phyloP scores from a whole-genome alignment of 2,113 vertebrate species.

The Propithecus coquereli region DNA sequence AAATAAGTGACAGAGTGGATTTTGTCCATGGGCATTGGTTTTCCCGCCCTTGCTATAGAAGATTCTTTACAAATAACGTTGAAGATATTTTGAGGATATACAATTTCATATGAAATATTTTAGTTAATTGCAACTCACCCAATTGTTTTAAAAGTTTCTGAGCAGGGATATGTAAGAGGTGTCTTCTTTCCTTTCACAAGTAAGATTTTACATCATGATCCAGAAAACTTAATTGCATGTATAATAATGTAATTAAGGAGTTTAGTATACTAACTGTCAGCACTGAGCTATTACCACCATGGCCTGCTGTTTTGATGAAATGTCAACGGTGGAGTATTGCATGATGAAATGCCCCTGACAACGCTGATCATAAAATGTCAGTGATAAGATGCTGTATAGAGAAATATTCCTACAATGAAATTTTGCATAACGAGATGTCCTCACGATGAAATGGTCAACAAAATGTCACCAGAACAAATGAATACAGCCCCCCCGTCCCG shows the following conservation, averaged over 20 bases:
- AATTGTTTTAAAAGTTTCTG: not conserved
- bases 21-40: not conserved
- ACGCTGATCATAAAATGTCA: slow-evolving; percentile 62
- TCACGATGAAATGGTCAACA: not conserved
- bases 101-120: not conserved
- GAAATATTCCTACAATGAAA: slow-evolving; percentile 32
- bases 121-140: not conserved
- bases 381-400: slow-evolving; percentile 25
- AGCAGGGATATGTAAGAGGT: not conserved
- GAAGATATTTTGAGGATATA: not conserved
- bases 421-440: slow-evolving; percentile 31
- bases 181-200: not conserved
- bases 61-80: not conserved
- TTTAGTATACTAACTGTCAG: slow-evolving; percentile 42
- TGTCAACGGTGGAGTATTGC: not conserved
- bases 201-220: not conserved
- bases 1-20: not conserved
- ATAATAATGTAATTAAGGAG: slow-evolving; percentile 54
- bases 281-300: not conserved
- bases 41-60: not conserved
- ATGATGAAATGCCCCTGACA: slow-evolving; percentile 32
- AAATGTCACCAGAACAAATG: slow-evolving; percentile 46
- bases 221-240: slow-evolving; percentile 47
- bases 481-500: not conserved
- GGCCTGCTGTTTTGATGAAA: slow-evolving; percentile 10